A percentile compares a stretch with the other conserved stretches of the same genome.
These are phyloP conservation scores for Drosophila niveifrons DNA, from an alignment of 2,888 invertebrate genomes.

Conservation along the genomic window DNA sequence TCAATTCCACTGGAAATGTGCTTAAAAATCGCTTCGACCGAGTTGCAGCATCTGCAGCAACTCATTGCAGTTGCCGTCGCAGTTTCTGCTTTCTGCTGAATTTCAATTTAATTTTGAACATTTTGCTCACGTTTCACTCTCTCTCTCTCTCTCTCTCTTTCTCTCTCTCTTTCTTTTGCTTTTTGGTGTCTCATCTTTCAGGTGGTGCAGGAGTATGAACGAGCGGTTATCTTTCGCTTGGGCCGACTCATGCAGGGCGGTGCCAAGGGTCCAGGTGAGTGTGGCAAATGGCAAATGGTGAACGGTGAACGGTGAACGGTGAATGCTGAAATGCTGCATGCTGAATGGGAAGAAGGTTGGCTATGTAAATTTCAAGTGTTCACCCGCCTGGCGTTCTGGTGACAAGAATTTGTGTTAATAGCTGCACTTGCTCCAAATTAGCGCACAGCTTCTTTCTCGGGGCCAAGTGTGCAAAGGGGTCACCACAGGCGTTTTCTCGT, in stretches of 20 bases:
- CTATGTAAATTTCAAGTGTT: slow-evolving; percentile 77
- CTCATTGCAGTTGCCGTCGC: slow-evolving; percentile 19
- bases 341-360: background rate
- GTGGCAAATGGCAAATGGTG: slow-evolving; percentile 8
- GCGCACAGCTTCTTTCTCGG: slow-evolving; percentile 54
- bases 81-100: slow-evolving; percentile 20
- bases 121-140: slow-evolving; percentile 28
- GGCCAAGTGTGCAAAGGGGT: slow-evolving; percentile 33
- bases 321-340: background rate
- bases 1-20: slow-evolving; percentile 1
- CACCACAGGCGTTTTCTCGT: background rate
- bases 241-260: slow-evolving; percentile 95
- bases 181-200: slow-evolving; percentile 82
- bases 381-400: slow-evolving; percentile 36
- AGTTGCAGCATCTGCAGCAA: slow-evolving; percentile 29
- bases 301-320: slow-evolving; percentile 6
- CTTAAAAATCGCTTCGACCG: slow-evolving; percentile 28
- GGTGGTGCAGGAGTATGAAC: slow-evolving; percentile 98
- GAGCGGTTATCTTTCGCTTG: slow-evolving; percentile 97
- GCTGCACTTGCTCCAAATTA: slow-evolving; percentile 83
- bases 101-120: slow-evolving; percentile 51
- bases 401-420: slow-evolving; percentile 80
- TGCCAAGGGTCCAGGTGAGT: slow-evolving; percentile 95
- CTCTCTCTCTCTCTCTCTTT: background rate
- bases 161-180: background rate